These are phyloP conservation scores for Abrostola triplasia DNA, from an alignment of 2,888 invertebrate species.

Conservation along the genomic window DNA sequence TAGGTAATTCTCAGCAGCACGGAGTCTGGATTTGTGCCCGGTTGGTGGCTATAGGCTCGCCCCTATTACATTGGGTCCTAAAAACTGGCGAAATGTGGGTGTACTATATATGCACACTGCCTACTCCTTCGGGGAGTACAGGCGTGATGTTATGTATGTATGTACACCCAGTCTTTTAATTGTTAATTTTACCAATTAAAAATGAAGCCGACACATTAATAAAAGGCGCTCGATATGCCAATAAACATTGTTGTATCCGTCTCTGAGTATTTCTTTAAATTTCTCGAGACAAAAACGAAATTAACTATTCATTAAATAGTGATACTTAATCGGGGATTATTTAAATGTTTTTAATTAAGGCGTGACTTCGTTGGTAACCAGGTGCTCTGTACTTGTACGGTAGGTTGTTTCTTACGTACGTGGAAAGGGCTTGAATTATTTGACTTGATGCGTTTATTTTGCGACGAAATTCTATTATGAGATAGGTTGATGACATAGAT, in stretches of 20 bases:
- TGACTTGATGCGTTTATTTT: neutral
- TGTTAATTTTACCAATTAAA: slow-evolving; percentile 1
- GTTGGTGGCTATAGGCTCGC: no score
- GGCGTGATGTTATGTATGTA: no score
- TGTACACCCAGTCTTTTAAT: no score
- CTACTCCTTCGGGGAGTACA: no score
- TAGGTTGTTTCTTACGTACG: slow-evolving; percentile 20
- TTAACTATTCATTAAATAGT: slow-evolving; percentile 48
- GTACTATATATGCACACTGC: no score
- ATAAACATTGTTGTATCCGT: slow-evolving; percentile 7
- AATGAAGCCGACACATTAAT: neutral
- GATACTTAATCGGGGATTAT: slow-evolving; percentile 51
- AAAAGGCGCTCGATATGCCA: slow-evolving; percentile 5
- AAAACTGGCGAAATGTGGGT: no score
- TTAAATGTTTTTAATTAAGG: slow-evolving; percentile 56
- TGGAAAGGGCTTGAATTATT: slow-evolving; percentile 8
- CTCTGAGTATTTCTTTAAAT: slow-evolving; percentile 21
- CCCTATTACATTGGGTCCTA: no score
- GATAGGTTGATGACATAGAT: no score
- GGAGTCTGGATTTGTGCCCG: no score
- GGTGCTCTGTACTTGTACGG: slow-evolving; percentile 45
- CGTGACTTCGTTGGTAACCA: slow-evolving; percentile 31
- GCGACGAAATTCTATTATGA: neutral
- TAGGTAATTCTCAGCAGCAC: no score
- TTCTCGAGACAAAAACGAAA: slow-evolving; percentile 44